A percentile compares a stretch with the other conserved stretches of the same genome.
Conservation (phyloP, 1,140 invertebrate species). For the Wiebesia pumilae region DNA sequence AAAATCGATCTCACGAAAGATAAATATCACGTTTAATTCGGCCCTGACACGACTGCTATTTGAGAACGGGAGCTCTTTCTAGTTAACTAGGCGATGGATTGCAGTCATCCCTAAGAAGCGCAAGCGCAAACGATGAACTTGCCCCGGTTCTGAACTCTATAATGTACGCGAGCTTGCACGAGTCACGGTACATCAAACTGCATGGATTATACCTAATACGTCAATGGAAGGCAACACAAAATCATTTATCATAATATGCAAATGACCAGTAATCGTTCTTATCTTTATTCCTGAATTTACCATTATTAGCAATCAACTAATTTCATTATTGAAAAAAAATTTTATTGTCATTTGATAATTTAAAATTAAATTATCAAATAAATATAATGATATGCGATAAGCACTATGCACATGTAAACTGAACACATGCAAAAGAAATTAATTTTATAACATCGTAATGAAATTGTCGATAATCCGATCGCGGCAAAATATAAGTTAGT, state of each 20-base stretch:
- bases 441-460: no score
- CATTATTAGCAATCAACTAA: no score
- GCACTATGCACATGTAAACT: no score
- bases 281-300: no score
- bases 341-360: no score
- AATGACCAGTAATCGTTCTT: neutral
- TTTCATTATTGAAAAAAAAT: no score
- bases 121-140: slow-evolving; percentile 19
- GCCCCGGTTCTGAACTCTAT: neutral
- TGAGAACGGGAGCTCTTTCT: slow-evolving; percentile 34
- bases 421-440: no score
- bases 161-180: neutral
- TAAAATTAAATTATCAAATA: no score
- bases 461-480: no score
- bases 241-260: neutral
- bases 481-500: no score
- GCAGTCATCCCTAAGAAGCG: slow-evolving; percentile 3
- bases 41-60: slow-evolving; percentile 43
- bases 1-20: slow-evolving; percentile 16
- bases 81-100: slow-evolving; percentile 42
- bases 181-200: neutral
- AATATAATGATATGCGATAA: no score
- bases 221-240: neutral
- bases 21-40: slow-evolving; percentile 18
- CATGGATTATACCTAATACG: neutral